Evolutionary conservation across 1,140 invertebrate species (phyloP).

Genomic region (Dryas iulia): DNA sequence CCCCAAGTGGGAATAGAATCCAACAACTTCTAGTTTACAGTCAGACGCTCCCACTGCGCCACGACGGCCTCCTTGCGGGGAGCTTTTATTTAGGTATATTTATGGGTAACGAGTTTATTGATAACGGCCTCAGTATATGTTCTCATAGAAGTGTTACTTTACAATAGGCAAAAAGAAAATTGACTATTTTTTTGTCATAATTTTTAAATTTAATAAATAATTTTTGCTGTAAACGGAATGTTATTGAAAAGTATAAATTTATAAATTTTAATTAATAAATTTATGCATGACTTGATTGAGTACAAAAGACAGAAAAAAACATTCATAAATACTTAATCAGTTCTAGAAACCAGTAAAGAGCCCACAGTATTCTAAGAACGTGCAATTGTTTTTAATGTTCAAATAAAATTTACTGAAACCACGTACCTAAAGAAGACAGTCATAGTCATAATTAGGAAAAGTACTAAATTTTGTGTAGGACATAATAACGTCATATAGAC

Average conservation of each 20-base stretch:
- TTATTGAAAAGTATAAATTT: not conserved
- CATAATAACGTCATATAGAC: not conserved
- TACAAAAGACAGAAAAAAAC: not conserved
- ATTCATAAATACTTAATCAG: not conserved
- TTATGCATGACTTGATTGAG: not conserved
- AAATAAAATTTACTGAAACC: not conserved
- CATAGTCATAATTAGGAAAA: not conserved
- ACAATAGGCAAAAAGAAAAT: no score
- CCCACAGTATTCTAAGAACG: not conserved
- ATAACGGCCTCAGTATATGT: no score
- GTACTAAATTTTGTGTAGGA: not conserved
- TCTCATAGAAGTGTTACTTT: no score
- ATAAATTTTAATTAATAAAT: not conserved
- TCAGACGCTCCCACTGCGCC: no score
- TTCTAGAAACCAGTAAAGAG: not conserved
- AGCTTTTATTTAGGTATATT: no score
- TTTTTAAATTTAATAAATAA: no score
- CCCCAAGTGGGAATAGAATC: no score
- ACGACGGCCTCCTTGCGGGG: no score
- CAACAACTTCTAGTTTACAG: no score
- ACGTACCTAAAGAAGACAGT: not conserved
- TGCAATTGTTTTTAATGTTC: not conserved
- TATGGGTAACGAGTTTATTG: no score
- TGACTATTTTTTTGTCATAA: no score
- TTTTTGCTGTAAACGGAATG: no score